Evolutionary conservation across 2,888 invertebrate species (phyloP).

Genomic region (Trichogramma dendrolimi): DNA sequence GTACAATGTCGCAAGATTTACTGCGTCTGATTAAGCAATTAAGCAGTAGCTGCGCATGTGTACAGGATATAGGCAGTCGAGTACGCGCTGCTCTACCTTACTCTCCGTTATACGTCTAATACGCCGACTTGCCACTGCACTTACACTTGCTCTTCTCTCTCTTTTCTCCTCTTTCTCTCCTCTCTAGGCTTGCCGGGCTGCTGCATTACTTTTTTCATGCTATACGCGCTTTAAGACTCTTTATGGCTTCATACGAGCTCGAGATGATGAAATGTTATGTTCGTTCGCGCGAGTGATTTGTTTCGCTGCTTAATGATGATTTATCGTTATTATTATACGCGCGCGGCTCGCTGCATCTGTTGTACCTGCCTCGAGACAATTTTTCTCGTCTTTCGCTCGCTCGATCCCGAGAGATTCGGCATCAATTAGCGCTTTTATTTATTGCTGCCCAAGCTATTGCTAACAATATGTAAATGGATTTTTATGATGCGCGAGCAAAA

Average conservation of each 20-base stretch:
- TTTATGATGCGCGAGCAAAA: too few relatives aligned
- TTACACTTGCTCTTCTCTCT: conserved; percentile 8
- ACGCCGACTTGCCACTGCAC: neutral
- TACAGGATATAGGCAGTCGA: neutral
- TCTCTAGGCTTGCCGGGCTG: conserved; percentile 13
- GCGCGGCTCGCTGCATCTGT: too few relatives aligned
- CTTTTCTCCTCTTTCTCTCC: neutral
- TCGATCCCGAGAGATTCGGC: too few relatives aligned
- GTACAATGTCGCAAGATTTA: conserved; percentile 47
- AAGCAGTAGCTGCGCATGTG: conserved; percentile 30
- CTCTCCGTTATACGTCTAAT: conserved; percentile 6
- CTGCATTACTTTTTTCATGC: conserved; percentile 2
- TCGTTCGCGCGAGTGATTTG: too few relatives aligned
- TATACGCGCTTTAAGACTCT: conserved; percentile 4
- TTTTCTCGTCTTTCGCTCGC: too few relatives aligned
- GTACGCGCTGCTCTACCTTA: neutral
- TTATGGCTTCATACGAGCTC: conserved; percentile 13
- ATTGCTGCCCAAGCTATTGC: too few relatives aligned
- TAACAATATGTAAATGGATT: too few relatives aligned
- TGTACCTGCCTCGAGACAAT: too few relatives aligned
- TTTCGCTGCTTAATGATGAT: too few relatives aligned
- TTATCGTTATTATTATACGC: too few relatives aligned
- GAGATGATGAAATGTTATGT: conserved; percentile 1
- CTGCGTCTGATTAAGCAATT: conserved; percentile 51
- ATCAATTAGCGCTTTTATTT: too few relatives aligned